Base-by-base conservation (phyloP, 2,113 vertebrate genomes). In the Manacus vitellinus region DNA sequence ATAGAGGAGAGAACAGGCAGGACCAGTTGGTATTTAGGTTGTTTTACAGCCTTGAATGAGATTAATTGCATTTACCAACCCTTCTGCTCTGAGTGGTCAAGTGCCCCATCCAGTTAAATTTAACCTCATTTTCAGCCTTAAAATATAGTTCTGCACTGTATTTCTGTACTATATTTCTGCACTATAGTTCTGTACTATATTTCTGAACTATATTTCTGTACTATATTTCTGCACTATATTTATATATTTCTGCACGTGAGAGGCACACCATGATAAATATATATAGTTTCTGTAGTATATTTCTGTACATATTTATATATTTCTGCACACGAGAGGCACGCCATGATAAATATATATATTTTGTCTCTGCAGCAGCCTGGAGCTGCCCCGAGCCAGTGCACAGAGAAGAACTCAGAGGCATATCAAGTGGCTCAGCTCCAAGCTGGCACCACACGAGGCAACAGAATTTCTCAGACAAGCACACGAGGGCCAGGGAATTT, bases 401-500 rank as follows among this genome's bases (percentile, higher is more conserved):
- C 71, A 63, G 76, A 82, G 73, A 55, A 55, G 86, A 93, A 51
- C 82, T 59, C 85, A 25, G 51, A 66, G 75, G 41, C 74, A 56
- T 54, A 89, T 79, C 94, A 20, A 72, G 92, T 4, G 75, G 91
- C 95, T 94, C 88, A 16, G 58, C 96, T 97, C 87, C 77, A 72
- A 89, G 87, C 86, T 97, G 96, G 97, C 97, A 87, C 27, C 9
- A 11, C 92, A 80, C 87, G n/a, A 96, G 49, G 92, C 71, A 88
- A 93, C 83, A 66, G 96, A 91, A 94, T 96, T 91, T 96, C 96
- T 95, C 97, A 96, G 94, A 95, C 96, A 96, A 92, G 93, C 92
- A 37, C 89, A 90, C 43, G 46, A 88, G 94, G 80, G 93, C 95
- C 78, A 73, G 95, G 94, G 93, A 96, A 97, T 98, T 97, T 98